Base-by-base conservation (phyloP, 2,797 vertebrate genomes). In the Pangasius mekongensis region DNA sequence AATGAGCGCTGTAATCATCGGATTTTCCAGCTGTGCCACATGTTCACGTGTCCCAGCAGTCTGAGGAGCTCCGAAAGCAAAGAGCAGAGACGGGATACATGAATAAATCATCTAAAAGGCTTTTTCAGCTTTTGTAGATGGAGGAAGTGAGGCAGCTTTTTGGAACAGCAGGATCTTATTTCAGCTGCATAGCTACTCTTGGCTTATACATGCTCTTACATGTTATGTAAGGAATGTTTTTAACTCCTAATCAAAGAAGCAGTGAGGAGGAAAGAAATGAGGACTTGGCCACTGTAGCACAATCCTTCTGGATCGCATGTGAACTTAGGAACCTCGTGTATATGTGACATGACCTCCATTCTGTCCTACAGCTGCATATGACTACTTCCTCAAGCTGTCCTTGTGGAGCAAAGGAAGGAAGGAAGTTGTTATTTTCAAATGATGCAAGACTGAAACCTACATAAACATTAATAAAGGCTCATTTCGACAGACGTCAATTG, bases 41-140 rank as follows among this genome's bases (percentile, higher is more conserved):
- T 89, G 56, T 52, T 92, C 91, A 93, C 89, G 83, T 54, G 39
- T 91, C 85, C 92, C 92, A 91, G 90, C 92, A 93, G 92, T 90
- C 89, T 33, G n/a, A n/a, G n/a, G 11, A 60, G 89, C 85, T 88
- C 73, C 83, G 54, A 90, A 90, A 87, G 87, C 77, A 88, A 89
- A 52, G 60, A 91, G 91, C 88, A 39, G 9, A 13, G 0, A 73
- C 56, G 60, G 83, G 86, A 20, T 84, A 84, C 83, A 89, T 91
- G 69, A 92, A 93, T 91, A 89, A 93, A 92, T 92, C 89, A 92
- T 92, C 85, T 88, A 16, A 88, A 89, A 80, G 76, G 74, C 54
- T 86, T 89, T 91, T 86, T 30, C 49, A 66, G 60, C 80, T 49
- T 69, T 81, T 49, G 58, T 24, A 54, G 43, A 22, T 3, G 5